These are phyloP conservation scores for Anseranas semipalmata DNA, from an alignment of 2,113 vertebrate genomes.

Conservation along the genomic window DNA sequence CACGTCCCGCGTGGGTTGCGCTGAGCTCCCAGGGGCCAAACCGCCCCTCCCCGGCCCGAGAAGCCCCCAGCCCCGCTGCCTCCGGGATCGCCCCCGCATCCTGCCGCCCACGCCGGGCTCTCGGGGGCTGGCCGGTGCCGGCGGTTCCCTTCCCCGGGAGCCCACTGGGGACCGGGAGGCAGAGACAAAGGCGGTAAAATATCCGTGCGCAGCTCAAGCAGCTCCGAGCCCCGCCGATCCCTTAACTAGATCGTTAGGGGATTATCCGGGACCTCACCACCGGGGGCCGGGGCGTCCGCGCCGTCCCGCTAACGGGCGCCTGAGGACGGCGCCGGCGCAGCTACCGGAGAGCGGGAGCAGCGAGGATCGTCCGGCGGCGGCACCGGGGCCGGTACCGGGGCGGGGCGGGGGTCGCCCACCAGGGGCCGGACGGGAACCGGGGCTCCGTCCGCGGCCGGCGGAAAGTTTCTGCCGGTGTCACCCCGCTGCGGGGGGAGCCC, in stretches of 20 bases:
- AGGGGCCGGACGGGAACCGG: background rate
- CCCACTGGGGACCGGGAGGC: background rate
- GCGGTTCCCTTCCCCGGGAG: background rate
- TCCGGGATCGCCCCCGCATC: background rate
- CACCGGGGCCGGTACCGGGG: background rate
- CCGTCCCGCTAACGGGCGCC: slow-evolving; percentile 24
- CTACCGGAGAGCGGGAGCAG: background rate
- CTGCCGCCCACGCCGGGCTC: background rate
- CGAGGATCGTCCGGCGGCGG: background rate
- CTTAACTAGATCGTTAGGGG: slow-evolving; percentile 58
- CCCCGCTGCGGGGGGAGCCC: background rate
- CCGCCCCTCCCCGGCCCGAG: background rate
- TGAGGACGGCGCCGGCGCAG: background rate
- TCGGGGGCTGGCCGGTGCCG: background rate
- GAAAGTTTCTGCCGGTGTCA: slow-evolving; percentile 33
- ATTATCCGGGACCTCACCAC: slow-evolving; percentile 25
- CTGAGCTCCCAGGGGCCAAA: background rate
- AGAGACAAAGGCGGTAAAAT: slow-evolving; percentile 41
- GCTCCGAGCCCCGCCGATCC: slow-evolving; percentile 25
- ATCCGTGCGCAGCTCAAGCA: slow-evolving; percentile 31
- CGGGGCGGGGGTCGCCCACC: background rate
- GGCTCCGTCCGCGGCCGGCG: background rate
- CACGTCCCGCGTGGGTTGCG: background rate
- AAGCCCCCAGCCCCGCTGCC: background rate
- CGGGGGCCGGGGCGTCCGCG: background rate